phyloP scores from a whole-genome alignment of 2,888 invertebrate genomes.

The Clepsis dumicolana region DNA sequence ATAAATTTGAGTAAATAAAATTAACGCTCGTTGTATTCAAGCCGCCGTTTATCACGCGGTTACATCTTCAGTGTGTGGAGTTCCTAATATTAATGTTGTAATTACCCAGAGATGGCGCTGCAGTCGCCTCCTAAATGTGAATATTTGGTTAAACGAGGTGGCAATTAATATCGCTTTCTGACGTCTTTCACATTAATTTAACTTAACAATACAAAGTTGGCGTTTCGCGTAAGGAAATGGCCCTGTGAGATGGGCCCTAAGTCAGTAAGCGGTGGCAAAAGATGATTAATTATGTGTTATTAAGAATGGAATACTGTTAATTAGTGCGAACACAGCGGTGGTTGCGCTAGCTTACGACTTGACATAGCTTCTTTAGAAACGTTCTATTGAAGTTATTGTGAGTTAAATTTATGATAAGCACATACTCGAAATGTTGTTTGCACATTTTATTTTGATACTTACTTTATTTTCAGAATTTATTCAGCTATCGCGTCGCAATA shows the following conservation, averaged over 20 bases:
- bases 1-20: constrained; percentile 46
- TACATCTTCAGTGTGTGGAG: constrained; percentile 46
- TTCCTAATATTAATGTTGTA: constrained; percentile 62
- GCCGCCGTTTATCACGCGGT: constrained; percentile 14
- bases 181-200: constrained; percentile 73
- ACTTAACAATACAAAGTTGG: constrained; percentile 73
- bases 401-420: no score
- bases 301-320: constrained; percentile 47
- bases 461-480: no score
- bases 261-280: constrained; percentile 45
- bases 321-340: constrained; percentile 4
- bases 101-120: constrained; percentile 57
- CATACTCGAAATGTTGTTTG: no score
- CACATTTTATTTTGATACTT: no score
- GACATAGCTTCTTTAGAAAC: background rate
- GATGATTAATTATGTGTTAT: constrained; percentile 56
- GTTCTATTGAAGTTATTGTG: background rate
- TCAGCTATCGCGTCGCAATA: no score
- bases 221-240: constrained; percentile 65
- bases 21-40: constrained; percentile 13
- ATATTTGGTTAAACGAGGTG: constrained; percentile 64
- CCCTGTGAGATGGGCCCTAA: constrained; percentile 46
- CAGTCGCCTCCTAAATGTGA: constrained; percentile 55
- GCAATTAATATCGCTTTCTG: constrained; percentile 74
- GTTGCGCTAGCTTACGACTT: background rate